phyloP scores from a whole-genome alignment of 2,888 invertebrate species.

The Rhopalosiphum nymphaeae region DNA sequence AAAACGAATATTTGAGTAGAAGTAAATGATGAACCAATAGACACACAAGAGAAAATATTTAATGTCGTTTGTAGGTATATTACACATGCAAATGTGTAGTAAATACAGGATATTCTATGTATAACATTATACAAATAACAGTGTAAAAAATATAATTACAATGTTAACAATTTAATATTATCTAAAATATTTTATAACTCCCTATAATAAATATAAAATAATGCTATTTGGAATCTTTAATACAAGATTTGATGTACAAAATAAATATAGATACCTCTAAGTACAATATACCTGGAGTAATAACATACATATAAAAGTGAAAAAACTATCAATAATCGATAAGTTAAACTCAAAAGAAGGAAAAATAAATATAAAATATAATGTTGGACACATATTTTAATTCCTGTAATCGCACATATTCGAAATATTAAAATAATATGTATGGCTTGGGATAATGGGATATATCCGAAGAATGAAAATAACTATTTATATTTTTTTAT shows the following conservation, averaged over 20 bases:
- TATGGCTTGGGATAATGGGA: not conserved
- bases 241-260: not conserved
- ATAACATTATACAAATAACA: not conserved
- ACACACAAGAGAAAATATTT: not conserved
- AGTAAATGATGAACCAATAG: not conserved
- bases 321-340: not conserved
- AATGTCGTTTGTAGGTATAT: not conserved
- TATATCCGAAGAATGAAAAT: not conserved
- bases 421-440: not conserved
- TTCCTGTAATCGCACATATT: not conserved
- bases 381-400: not conserved
- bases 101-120: not conserved
- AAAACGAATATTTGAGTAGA: not conserved
- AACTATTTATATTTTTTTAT: not conserved
- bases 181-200: not conserved
- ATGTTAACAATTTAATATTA: not conserved
- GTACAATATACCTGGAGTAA: not conserved
- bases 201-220: not conserved
- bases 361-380: not conserved
- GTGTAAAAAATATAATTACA: not conserved
- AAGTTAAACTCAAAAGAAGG: not conserved
- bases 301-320: not conserved
- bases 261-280: not conserved
- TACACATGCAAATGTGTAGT: not conserved
- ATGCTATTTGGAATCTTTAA: not conserved